Evolutionary conservation across 2,888 invertebrate species (phyloP), one percentile per base, ranked within the genome.

Genomic region (Pseudoips prasinana): DNA sequence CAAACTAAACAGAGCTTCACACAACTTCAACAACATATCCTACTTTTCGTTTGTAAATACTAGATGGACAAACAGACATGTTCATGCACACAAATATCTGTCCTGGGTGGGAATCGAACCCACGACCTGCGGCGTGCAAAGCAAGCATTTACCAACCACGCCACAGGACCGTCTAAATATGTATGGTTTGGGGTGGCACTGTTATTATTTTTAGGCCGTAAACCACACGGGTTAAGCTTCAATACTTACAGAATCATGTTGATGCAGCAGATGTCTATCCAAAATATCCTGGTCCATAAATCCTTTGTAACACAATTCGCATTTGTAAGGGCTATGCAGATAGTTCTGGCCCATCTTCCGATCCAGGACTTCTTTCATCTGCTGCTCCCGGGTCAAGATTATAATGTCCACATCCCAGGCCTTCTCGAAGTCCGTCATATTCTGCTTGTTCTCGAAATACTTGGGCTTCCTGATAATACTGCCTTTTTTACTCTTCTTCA

Each of bases 191-290:
- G n/a, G n/a, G n/a, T n/a, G n/a, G n/a, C n/a, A n/a, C n/a, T n/a
- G n/a, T n/a, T n/a, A n/a, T n/a, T n/a, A n/a, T n/a, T n/a, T n/a
- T n/a, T n/a, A n/a, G n/a, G n/a, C n/a, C n/a, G n/a, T n/a, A n/a
- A n/a, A n/a, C n/a, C n/a, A n/a, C n/a, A n/a, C n/a, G n/a, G n/a
- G n/a, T n/a, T n/a, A n/a, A n/a, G n/a, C n/a, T n/a, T n/a, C n/a
- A n/a, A n/a, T n/a, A 11, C 60, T 55, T 22, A 66, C 66, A 3
- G 49, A 33, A 23, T 66, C 62, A 33, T 67, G 66, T 7, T 53
- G 55, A 0, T 45, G 29, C n/a, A 50, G 24, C 0, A 35, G 8
- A 40, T 67, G 66, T 19, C 58, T 64, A 2, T 43, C 40, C 20
- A 51, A 47, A 3, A 53, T 49, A 10, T 49, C 54, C 0, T 49